phyloP scores from a whole-genome alignment of 2,888 invertebrate genomes.

The Callosobruchus maculatus region DNA sequence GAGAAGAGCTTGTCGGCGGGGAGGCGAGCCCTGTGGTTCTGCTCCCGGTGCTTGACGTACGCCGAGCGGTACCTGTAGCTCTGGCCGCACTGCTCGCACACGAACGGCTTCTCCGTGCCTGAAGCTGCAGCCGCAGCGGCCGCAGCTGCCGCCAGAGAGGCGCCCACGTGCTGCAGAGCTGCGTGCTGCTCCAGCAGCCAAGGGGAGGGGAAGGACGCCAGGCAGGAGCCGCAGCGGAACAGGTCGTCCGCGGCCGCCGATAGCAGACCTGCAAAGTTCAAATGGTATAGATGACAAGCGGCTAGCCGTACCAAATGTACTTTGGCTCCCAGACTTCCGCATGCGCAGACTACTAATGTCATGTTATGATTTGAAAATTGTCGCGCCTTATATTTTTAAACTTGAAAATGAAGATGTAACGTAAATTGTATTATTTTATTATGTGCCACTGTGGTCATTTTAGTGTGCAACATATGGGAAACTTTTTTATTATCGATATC shows the following conservation, averaged over 20 bases:
- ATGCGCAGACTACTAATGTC: no score
- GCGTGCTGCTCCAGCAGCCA: constrained; percentile 85
- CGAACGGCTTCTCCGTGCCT: constrained; percentile 73
- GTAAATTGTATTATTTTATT: no score
- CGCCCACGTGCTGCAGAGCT: constrained; percentile 72
- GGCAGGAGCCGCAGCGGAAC: constrained; percentile 70
- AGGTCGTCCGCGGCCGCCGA: constrained; percentile 41
- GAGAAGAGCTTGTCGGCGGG: constrained; percentile 89
- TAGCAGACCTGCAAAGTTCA: not conserved
- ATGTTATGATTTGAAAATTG: no score
- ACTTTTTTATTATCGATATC: no score
- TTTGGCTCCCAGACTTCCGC: no score
- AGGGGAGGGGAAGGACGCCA: constrained; percentile 83
- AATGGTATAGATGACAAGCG: not conserved
- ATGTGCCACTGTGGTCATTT: no score
- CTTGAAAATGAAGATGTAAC: no score
- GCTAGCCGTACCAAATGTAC: no score
- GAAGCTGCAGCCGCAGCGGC: not conserved
- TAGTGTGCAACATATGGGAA: no score
- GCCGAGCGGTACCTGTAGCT: constrained; percentile 75
- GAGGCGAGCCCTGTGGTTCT: constrained; percentile 81
- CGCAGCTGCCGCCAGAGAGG: constrained; percentile 50
- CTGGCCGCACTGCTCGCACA: constrained; percentile 88
- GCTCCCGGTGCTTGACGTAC: constrained; percentile 79
- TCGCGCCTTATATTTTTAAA: no score